phyloP scores from a whole-genome alignment of 2,113 vertebrate species.

The Quiscalus mexicanus region DNA sequence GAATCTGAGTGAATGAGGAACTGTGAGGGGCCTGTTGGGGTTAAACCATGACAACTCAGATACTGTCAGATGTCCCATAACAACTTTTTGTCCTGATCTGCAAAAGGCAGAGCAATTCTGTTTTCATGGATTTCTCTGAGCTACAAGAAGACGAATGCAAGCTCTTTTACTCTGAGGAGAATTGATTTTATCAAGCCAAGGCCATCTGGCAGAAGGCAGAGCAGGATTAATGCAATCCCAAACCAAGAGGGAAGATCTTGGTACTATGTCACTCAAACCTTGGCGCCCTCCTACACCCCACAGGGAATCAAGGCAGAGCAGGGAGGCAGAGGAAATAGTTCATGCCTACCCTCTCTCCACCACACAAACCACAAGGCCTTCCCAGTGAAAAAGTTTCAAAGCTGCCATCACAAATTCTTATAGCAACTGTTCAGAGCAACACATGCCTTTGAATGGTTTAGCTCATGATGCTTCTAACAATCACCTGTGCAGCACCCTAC shows the following conservation, averaged over 20 bases:
- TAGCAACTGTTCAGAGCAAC: neutral
- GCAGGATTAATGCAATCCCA: neutral
- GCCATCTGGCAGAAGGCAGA: neutral
- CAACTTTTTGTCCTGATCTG: neutral
- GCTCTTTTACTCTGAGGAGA: neutral
- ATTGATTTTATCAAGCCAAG: neutral
- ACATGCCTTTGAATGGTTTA: neutral
- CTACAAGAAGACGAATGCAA: neutral
- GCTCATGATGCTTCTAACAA: rapidly evolving
- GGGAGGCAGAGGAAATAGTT: neutral
- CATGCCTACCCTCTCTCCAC: neutral
- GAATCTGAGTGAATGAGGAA: neutral
- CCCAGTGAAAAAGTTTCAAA: neutral
- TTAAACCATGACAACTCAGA: neutral
- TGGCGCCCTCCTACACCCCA: neutral
- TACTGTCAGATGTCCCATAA: rapidly evolving
- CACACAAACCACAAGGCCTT: neutral
- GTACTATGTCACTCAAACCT: neutral
- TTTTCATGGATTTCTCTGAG: neutral
- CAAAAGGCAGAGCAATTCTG: neutral
- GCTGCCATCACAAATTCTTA: neutral
- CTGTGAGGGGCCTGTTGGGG: neutral
- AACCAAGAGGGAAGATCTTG: neutral
- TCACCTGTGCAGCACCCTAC: rapidly evolving
- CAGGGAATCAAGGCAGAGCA: neutral